Evolutionary conservation across 2,797 vertebrate genomes (phyloP), one percentile per base, ranked within the genome.

Genomic region (Diceros bicornis): DNA sequence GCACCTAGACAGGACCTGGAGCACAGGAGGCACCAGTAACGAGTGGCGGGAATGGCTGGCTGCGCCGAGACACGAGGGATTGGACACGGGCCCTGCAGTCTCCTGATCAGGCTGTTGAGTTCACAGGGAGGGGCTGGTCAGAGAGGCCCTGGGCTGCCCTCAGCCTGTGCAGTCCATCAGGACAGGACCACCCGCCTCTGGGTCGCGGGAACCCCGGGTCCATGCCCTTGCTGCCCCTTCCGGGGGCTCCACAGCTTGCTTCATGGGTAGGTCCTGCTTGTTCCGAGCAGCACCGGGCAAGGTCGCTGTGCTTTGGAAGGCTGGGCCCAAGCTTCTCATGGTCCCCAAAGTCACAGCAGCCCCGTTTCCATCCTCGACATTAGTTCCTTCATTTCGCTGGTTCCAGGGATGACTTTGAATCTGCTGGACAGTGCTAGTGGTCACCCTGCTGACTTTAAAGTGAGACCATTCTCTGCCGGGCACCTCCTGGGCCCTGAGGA

Each of bases 51-150:
- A 32, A 23, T 12, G 23, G 11, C 57, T 11, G 1, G 16, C n/a
- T 11, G 7, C 12, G 16, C 7, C 9, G 1, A 50, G 18, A 2
- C 8, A 13, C 50, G n/a, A 1, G 34, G n/a, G 20, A 68, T 13
- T 10, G 0, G 18, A 41, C 61, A 6, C 6, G 0, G 79, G 25
- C 14, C 20, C 1, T 18, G 44, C 5, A 0, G 23, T 27, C 16
- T 91, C 77, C 13, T 17, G 0, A 34, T 47, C 32, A 32, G 64
- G 78, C 2, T 1, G 37, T 17, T 12, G 47, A n/a, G 12, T 57
- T 21, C 13, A 1, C 68, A 37, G 23, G 47, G 16, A 89, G 78
- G 57, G 14, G 34, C 17, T 8, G 21, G 77, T 7, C 1, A 0
- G 34, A 64, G 47, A 34, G 50, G 59, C 14, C 29, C 10, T n/a